Evolutionary conservation across 2,888 invertebrate species (phyloP), one percentile per base, ranked within the genome.

Genomic region (Melieria omissa): DNA sequence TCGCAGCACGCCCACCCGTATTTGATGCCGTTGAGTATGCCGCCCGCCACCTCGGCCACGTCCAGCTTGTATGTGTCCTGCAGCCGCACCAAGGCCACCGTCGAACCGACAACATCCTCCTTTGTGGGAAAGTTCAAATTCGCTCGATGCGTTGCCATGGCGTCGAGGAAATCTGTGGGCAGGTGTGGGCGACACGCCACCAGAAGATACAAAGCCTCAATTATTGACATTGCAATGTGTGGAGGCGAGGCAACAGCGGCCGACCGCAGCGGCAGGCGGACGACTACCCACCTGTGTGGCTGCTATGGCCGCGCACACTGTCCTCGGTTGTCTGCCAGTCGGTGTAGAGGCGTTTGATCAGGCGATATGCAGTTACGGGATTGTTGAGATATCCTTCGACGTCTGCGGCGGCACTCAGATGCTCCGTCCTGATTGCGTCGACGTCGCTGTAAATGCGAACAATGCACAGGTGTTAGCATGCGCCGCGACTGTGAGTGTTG

Each of bases 51-150:
- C 61, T 95, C 93, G 0, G 91, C 89, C 0, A 97, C 95, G 75
- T 97, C 93, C 69, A 98, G 88, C 78, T 93, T 91, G 86, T 99
- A 98, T 0, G 98, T 98, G 81, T 96, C 95, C 86, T 99, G 98
- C 8, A 99, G 90, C 62, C 99, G 90, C 73, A 96, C 94, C 72
- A 99, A 89, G 2, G 98, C 99, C 68, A 93, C 92, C 5, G 98
- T 98, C 5, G 98, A 97, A 0, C 99, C 99, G 78, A 93, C 92
- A 77, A 99, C 88, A 86, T 99, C 99, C 84, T 98, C 98, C 75
- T 93, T 90, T 0, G 93, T 92, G 0, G 98, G 98, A 86, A 96
- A 96, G 84, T 94, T 93, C 75, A 95, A 89, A 74, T 91, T 91
- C 65, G 88, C 89, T 71, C 93, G 91, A 76, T 91, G 90, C 80